A percentile compares a stretch with the other conserved stretches of the same genome.
phyloP scores from a whole-genome alignment of 1,140 invertebrate genomes.

The Drosophila oshimai region DNA sequence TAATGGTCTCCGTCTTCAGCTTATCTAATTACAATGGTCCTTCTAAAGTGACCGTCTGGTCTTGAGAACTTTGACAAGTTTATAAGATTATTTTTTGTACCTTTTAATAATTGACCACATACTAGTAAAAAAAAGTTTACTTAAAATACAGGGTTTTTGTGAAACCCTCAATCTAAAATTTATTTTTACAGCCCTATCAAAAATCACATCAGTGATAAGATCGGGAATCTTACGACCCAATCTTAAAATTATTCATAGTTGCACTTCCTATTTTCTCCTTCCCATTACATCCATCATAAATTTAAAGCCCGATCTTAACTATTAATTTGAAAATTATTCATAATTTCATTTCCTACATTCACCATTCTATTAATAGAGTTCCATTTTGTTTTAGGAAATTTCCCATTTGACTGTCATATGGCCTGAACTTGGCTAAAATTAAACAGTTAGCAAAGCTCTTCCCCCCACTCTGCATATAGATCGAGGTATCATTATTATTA shows the following conservation, averaged over 20 bases:
- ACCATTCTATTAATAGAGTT: background rate
- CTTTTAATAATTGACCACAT: too few relatives aligned
- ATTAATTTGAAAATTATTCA: constrained; percentile 1
- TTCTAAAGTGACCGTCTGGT: background rate
- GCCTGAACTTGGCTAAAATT: constrained; percentile 47
- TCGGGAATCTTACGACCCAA: too few relatives aligned
- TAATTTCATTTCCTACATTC: constrained; percentile 1
- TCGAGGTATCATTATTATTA: constrained; percentile 60
- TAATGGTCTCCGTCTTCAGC: background rate
- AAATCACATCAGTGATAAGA: too few relatives aligned
- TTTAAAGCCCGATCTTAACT: background rate
- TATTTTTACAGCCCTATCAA: too few relatives aligned
- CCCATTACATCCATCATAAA: background rate
- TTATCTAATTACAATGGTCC: background rate
- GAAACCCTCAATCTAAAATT: too few relatives aligned
- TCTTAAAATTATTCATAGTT: background rate
- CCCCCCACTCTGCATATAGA: background rate
- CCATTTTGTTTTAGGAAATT: background rate
- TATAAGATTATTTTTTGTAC: too few relatives aligned
- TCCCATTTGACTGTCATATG: constrained; percentile 6
- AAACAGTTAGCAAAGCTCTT: constrained; percentile 58
- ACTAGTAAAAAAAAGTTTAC: too few relatives aligned
- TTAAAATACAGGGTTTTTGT: too few relatives aligned
- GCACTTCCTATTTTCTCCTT: background rate
- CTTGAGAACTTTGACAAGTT: background rate